Conservation (phyloP, 2,888 invertebrate species). For the Callyntrura sp. region DNA sequence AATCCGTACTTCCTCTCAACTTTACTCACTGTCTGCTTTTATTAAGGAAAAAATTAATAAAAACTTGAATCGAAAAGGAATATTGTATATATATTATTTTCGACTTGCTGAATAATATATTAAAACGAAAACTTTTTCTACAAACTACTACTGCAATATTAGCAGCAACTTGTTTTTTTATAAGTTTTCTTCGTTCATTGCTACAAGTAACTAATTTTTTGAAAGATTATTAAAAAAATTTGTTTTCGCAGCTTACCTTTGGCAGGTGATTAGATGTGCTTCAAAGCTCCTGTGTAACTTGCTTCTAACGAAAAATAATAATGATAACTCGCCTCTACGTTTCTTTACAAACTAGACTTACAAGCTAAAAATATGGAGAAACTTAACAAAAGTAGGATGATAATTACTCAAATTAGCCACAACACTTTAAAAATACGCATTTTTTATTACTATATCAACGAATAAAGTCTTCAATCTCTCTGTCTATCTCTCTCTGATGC, state of each 20-base stretch:
- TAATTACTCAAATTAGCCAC: neutral
- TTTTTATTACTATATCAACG: too few relatives aligned
- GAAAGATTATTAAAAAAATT: neutral
- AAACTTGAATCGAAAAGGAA: conserved; percentile 39
- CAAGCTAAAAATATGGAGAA: conserved; percentile 10
- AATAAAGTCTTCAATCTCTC: too few relatives aligned
- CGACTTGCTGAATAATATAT: too few relatives aligned
- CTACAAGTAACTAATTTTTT: conserved; percentile 34
- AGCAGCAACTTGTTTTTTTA: neutral
- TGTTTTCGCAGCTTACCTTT: conserved; percentile 75
- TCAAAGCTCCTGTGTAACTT: conserved; percentile 67
- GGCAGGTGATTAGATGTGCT: conserved; percentile 78
- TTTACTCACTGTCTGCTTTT: neutral
- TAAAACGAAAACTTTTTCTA: too few relatives aligned
- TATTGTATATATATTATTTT: too few relatives aligned
- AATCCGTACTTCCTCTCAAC: conserved; percentile 52
- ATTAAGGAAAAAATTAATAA: neutral
- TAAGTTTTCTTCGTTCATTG: too few relatives aligned
- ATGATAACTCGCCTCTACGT: conserved; percentile 15
- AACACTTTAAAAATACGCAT: neutral
- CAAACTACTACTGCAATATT: neutral
- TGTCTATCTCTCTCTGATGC: too few relatives aligned
- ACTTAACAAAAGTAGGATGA: conserved; percentile 1
- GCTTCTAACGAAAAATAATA: neutral
- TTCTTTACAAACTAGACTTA: conserved; percentile 22